Evolutionary conservation across 1,140 invertebrate species (phyloP).

Genomic region (Brachionus rotundiformis): DNA sequence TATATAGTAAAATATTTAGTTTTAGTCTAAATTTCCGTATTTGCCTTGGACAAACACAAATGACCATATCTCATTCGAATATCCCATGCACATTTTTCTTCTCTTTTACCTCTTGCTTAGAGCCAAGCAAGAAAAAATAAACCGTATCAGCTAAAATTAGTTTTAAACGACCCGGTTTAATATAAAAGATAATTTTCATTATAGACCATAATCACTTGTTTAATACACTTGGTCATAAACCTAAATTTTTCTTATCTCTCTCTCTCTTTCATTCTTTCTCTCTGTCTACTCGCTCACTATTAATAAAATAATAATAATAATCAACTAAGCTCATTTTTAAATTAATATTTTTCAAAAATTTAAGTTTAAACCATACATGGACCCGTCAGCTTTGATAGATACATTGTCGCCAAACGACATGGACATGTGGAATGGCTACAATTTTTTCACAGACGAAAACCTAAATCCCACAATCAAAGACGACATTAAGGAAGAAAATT

Average conservation of each 20-base stretch:
- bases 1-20: conserved; percentile 34
- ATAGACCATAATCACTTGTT: conserved; percentile 11
- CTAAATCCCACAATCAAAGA: conserved; percentile 31
- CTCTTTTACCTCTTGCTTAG: conserved; percentile 11
- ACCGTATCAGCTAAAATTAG: not conserved
- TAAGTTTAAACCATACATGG: conserved; percentile 48
- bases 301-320: too few relatives aligned
- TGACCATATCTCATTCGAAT: not conserved
- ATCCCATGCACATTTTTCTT: conserved; percentile 30
- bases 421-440: conserved; percentile 49
- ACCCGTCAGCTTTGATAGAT: conserved; percentile 31
- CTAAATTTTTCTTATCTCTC: not conserved
- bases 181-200: not conserved
- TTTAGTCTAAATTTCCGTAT: conserved; percentile 46
- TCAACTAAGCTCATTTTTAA: not conserved
- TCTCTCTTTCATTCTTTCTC: not conserved
- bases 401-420: conserved; percentile 47
- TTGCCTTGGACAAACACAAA: conserved; percentile 24
- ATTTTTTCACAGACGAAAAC: conserved; percentile 41
- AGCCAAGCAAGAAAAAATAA: too few relatives aligned
- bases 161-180: not conserved
- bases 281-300: not conserved
- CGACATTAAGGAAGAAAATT: conserved; percentile 47
- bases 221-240: not conserved
- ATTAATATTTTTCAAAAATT: not conserved